Percentiles rank a stretch among this genome's conserved stretches.
phyloP scores from a whole-genome alignment of 2,797 vertebrate species.

The Alcedo atthis region DNA sequence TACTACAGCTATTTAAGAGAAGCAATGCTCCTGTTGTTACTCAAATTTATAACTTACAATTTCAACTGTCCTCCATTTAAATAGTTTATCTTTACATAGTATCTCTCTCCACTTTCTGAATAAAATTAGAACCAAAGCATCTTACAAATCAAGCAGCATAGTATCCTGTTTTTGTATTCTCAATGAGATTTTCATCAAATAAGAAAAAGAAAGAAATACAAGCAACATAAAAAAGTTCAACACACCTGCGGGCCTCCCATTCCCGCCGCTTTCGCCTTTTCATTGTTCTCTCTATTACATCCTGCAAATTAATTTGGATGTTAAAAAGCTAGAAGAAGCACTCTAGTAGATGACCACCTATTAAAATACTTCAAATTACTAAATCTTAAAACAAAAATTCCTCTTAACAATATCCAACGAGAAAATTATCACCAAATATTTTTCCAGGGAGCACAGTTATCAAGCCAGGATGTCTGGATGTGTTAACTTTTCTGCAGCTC shows the following conservation, averaged over 20 bases:
- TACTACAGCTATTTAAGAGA: background rate
- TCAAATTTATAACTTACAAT: background rate
- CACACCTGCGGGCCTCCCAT: conserved; percentile 93
- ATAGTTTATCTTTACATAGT: background rate
- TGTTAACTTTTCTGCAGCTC: background rate
- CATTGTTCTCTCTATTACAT: conserved; percentile 87
- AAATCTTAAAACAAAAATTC: background rate
- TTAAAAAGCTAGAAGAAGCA: background rate
- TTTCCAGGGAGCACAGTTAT: background rate
- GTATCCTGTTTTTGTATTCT: background rate
- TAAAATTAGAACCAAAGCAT: background rate
- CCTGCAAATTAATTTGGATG: conserved; percentile 75
- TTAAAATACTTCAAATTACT: background rate
- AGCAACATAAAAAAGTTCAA: background rate
- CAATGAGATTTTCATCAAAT: background rate
- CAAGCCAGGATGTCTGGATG: background rate
- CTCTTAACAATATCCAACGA: background rate
- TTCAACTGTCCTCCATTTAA: background rate
- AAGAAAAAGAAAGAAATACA: background rate
- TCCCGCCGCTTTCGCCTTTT: conserved; percentile 86
- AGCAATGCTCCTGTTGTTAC: background rate
- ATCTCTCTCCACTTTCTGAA: background rate
- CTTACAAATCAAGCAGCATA: background rate
- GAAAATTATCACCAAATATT: background rate
- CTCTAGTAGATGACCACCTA: background rate